Base-by-base conservation (phyloP, 2,113 vertebrate genomes). In the Ptyas mucosa region DNA sequence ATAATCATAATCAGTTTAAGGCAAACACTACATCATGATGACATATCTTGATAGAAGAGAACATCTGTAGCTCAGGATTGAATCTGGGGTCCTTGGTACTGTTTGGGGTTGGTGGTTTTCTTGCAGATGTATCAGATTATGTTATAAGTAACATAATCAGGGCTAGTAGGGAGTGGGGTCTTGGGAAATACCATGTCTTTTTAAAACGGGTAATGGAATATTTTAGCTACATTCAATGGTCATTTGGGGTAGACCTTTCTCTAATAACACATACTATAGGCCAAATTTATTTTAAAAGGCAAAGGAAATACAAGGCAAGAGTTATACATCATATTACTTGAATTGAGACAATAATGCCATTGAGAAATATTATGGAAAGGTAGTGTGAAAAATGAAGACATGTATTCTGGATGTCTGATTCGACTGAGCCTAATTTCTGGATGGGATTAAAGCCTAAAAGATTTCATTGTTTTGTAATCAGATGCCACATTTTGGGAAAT, bases 301-400 rank as follows among this genome's bases (percentile, higher is more conserved):
- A 87, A 23, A 34, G 34, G 52, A 69, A 61, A 43, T 23, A 85
- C 5, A 20, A 54, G 10, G 57, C 12, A 51, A 61, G 54, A 85
- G 18, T 14, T n/a, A 64, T 52, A 51, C 20, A 10, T 46, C 90
- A 57, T 20, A 49, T 85, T 54, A 57, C 12, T 97, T 52, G 91
- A 93, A 97, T 9, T 90, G 96, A 21, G 97, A 96, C 95, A 51
- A 12, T 6, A 24, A 23, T 34, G 34, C 43, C 75, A 90, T 69
- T 53, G 26, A 69, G 51, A 55, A 51, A 55, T 53, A 92, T 54
- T 20, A 58, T 21, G 18, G 20, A 53, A 61, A 55, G 64, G 43
- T 43, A 52, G 58, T 88, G 91, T 88, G 49, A 54, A 46, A 88
- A 69, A 18, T 43, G n/a, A 8, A 8, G 11, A 8, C 55, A 88